phyloP scores from a whole-genome alignment of 2,113 vertebrate genomes.

The Lates calcarifer region DNA sequence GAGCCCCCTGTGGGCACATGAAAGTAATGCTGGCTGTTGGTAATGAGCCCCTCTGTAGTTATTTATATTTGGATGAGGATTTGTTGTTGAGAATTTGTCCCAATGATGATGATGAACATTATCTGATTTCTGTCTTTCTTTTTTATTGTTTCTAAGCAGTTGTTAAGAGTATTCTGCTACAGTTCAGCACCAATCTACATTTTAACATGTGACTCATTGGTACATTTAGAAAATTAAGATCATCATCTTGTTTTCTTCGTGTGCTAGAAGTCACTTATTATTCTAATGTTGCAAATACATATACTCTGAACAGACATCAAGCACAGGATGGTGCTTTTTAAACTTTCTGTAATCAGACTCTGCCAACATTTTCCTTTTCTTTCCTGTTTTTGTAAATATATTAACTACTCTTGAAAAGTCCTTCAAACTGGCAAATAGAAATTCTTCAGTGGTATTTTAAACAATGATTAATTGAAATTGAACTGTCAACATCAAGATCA shows the following conservation, averaged over 20 bases:
- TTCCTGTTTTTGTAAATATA: constrained; percentile 8
- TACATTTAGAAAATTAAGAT: constrained; percentile 3
- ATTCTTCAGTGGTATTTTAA: background rate
- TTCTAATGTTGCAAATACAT: background rate
- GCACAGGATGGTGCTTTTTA: constrained; percentile 2
- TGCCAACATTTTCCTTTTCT: background rate
- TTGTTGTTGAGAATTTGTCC: constrained; percentile 65
- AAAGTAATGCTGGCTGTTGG: constrained; percentile 59
- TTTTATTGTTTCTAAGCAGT: constrained; percentile 44
- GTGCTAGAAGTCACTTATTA: constrained; percentile 7
- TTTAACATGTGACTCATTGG: constrained; percentile 19
- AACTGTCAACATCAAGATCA: constrained; percentile 16
- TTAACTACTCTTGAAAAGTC: constrained; percentile 22
- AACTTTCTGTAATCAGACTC: background rate
- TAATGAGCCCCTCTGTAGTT: constrained; percentile 52
- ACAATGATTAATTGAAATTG: background rate
- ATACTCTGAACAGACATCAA: background rate
- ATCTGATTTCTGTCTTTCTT: constrained; percentile 39
- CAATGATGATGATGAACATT: constrained; percentile 62
- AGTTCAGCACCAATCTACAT: constrained; percentile 10
- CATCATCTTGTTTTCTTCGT: constrained; percentile 21
- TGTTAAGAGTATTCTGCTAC: constrained; percentile 12
- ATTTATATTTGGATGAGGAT: constrained; percentile 60
- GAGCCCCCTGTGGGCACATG: constrained; percentile 92
- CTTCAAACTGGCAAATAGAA: background rate